Conservation (phyloP, 1,140 invertebrate genomes). For the Chironomus striatipennis region DNA sequence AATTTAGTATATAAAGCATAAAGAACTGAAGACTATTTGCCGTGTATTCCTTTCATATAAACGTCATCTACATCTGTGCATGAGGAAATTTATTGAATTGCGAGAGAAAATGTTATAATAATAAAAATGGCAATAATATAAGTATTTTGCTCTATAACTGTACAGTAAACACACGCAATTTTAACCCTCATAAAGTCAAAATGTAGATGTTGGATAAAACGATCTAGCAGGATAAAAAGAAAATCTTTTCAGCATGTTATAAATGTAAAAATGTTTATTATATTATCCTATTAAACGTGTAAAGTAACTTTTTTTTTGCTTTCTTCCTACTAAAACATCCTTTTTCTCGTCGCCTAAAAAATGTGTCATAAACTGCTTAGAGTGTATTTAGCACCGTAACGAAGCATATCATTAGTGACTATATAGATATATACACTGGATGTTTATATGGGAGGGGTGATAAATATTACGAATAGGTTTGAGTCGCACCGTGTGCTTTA, state of each 20-base stretch:
- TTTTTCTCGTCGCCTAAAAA: neutral
- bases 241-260: slow-evolving; percentile 15
- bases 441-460: neutral
- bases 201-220: neutral
- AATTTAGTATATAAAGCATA: slow-evolving; percentile 11
- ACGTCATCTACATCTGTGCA: slow-evolving; percentile 7
- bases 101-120: slow-evolving; percentile 17
- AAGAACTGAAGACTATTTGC: neutral
- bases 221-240: neutral
- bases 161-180: neutral
- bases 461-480: neutral
- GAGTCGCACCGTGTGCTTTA: too few species aligned
- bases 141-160: neutral
- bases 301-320: neutral
- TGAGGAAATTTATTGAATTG: slow-evolving; percentile 17
- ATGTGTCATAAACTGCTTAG: slow-evolving; percentile 8
- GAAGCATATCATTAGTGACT: neutral
- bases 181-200: slow-evolving; percentile 4
- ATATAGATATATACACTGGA: too few species aligned
- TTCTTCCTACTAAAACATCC: neutral
- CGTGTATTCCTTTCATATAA: slow-evolving; percentile 24
- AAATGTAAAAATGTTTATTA: slow-evolving; percentile 23
- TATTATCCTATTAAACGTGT: slow-evolving; percentile 22
- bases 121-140: slow-evolving; percentile 18
- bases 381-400: neutral